A percentile compares a stretch with the other conserved stretches of the same genome.
phyloP scores from a whole-genome alignment of 2,113 vertebrate genomes.

The Rhabdomys dilectus region DNA sequence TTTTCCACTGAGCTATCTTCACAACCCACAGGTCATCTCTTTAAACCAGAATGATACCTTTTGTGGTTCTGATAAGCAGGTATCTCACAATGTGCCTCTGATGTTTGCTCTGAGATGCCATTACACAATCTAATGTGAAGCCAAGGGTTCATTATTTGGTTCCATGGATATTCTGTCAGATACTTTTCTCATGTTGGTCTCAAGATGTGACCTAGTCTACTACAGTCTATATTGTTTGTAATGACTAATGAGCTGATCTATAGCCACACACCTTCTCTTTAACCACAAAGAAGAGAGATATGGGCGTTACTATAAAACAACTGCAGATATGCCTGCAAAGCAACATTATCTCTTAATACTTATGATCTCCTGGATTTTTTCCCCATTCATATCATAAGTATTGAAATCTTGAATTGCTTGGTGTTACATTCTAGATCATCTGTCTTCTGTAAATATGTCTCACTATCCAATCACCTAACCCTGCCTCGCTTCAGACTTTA shows the following conservation, averaged over 20 bases:
- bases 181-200: not conserved
- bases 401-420: not conserved
- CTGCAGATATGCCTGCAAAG: too few species aligned
- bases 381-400: not conserved
- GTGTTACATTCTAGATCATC: not conserved
- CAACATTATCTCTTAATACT: not conserved
- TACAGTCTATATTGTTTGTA: not conserved
- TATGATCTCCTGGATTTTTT: not conserved
- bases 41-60: not conserved
- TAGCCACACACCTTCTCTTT: not conserved
- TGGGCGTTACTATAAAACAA: not conserved
- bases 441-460: not conserved
- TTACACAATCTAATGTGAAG: slow-evolving; percentile 6
- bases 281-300: not conserved
- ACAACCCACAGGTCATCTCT: not conserved
- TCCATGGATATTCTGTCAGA: not conserved
- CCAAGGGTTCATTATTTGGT: not conserved
- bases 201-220: not conserved
- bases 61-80: not conserved
- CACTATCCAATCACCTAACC: not conserved
- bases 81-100: not conserved
- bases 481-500: not conserved
- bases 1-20: not conserved
- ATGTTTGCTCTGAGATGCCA: not conserved
- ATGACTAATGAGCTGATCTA: not conserved